Conservation (phyloP, 2,888 invertebrate species). For the Agonum fuliginosum region DNA sequence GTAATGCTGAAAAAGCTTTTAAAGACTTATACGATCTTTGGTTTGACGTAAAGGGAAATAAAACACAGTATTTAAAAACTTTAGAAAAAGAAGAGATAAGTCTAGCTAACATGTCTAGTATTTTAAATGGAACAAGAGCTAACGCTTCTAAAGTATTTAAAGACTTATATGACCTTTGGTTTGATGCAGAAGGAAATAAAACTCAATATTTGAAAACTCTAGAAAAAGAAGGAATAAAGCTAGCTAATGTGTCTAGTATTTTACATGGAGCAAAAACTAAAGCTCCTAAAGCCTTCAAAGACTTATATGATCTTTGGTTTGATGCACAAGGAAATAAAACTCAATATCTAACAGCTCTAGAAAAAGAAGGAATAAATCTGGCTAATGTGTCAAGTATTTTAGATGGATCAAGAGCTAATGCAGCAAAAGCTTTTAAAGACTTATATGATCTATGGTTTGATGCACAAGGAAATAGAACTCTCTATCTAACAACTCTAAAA, state of each 20-base stretch:
- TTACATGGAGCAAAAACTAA: constrained; percentile 64
- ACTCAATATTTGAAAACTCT: constrained; percentile 60
- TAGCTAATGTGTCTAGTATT: constrained; percentile 60
- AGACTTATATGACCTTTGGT: constrained; percentile 61
- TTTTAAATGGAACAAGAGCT: constrained; percentile 59
- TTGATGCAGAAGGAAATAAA: constrained; percentile 60
- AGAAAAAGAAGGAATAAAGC: constrained; percentile 60
- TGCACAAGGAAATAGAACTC: constrained; percentile 63
- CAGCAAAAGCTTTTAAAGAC: constrained; percentile 63
- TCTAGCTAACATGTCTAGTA: constrained; percentile 58
- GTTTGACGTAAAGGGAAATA: constrained; percentile 40
- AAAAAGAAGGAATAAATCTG: constrained; percentile 65
- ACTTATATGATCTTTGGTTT: constrained; percentile 67
- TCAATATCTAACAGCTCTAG: constrained; percentile 66
- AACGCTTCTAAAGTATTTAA: constrained; percentile 60
- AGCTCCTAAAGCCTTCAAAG: constrained; percentile 65
- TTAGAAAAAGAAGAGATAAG: constrained; percentile 53
- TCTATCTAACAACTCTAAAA: constrained; percentile 66
- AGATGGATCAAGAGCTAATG: constrained; percentile 63
- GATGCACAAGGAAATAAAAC: constrained; percentile 64
- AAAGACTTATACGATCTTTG: constrained; percentile 42
- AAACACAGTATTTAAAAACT: constrained; percentile 40
- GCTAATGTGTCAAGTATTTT: constrained; percentile 64
- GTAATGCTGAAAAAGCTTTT: constrained; percentile 44
- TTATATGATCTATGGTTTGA: constrained; percentile 65